Base-by-base conservation (phyloP, 1,140 invertebrate species). In the Drosophila grimshawi region DNA sequence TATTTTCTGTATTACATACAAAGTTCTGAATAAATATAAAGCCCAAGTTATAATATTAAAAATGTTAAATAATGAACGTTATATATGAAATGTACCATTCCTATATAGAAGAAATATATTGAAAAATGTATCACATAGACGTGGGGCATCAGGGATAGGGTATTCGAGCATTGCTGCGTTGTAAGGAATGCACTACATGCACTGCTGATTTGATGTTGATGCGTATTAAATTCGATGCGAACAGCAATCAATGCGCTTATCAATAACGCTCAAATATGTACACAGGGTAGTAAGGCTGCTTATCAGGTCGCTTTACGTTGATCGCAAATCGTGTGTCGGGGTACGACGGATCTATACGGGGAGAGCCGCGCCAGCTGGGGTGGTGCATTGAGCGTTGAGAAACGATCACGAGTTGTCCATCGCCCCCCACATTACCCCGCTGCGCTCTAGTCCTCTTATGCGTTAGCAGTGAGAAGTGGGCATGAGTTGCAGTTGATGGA, bases 241-340 rank as follows among this genome's bases (percentile, higher is more conserved):
- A 41, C 41, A 46, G 53, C 61, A 68, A 61, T 46, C 45, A 65
- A 48, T 53, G 37, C 51, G 64, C 56, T 73, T 73, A 73, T 73
- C 70, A 73, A 41, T 8, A 19, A 45, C 27, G 29, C 10, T 37
- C n/a, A 19, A 43, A 35, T 45, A 19, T 59, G 45, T 33, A 49
- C 39, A 41, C 3, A 39, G 37, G 7, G 33, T 53, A 29, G 64
- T 8, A 10, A 4, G 27, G 6, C 39, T 56, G 27, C 53, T 72
- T 72, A 72, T 72, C 69, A 67, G 48, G n/a, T 32, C 43, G 61
- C 51, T 55, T 73, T 60, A 73, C 70, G 56, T 48, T 49, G 41
- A 61, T 61, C 62, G 53, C 59, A 55, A 73, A 66, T 73, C 60
- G 70, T 61, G 46, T 52, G 43, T 48, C 11, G 49, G 8, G 5